Evolutionary conservation across 2,113 vertebrate species (phyloP).

Genomic region (Poeciliopsis turrubarensis): DNA sequence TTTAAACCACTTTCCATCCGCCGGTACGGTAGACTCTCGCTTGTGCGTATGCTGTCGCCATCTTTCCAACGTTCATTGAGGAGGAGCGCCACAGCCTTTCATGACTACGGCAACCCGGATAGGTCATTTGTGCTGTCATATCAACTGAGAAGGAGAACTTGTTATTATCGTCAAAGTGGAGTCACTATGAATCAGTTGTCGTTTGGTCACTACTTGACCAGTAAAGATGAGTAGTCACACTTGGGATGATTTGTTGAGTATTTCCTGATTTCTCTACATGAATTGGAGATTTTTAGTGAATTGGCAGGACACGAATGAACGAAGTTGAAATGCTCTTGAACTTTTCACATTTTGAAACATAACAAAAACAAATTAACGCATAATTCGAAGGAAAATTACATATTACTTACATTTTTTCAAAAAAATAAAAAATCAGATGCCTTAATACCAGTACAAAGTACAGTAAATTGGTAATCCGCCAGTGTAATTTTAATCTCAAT

Average conservation of each 20-base stretch:
- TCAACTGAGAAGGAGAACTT: conserved; percentile 6
- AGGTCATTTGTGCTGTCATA: conserved; percentile 32
- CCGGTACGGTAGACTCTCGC: conserved; percentile 77
- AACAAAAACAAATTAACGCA: neutral
- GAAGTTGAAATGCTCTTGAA: neutral
- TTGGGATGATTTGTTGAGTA: neutral
- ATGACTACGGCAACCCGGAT: conserved; percentile 77
- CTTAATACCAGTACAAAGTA: too few species aligned
- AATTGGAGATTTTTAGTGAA: neutral
- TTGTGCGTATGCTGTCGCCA: conserved; percentile 80
- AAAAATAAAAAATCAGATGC: too few species aligned
- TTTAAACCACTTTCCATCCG: conserved; percentile 74
- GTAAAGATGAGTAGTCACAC: neutral
- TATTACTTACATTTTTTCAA: too few species aligned
- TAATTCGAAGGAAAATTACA: neutral
- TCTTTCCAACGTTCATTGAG: conserved; percentile 81
- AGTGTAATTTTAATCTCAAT: too few species aligned
- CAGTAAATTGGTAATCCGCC: too few species aligned
- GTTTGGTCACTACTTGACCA: too few species aligned
- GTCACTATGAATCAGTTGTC: conserved; percentile 21
- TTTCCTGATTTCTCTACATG: too few species aligned
- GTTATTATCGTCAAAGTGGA: neutral
- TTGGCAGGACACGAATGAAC: neutral
- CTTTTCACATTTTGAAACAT: neutral
- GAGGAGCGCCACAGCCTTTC: conserved; percentile 75